Conservation (phyloP, 2,797 vertebrate genomes). For the Austrolebias charrua region DNA sequence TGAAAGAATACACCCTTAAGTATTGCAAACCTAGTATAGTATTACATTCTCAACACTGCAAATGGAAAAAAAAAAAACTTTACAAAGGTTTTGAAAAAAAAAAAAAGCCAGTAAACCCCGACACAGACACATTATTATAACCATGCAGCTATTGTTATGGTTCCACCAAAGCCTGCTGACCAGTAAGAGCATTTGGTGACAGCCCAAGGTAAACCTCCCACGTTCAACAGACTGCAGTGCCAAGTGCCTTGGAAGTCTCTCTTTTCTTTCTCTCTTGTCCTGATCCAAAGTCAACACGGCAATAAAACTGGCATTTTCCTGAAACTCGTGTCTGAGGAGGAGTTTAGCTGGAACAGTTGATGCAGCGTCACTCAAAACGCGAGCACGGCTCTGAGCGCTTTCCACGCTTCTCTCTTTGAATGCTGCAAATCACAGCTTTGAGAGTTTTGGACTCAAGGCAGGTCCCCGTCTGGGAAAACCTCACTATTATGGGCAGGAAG, state of each 20-base stretch:
- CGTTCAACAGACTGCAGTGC: constrained; percentile 23
- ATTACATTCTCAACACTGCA: neutral
- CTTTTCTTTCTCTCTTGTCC: constrained; percentile 27
- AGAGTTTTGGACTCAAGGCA: constrained; percentile 25
- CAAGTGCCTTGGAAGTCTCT: constrained; percentile 23
- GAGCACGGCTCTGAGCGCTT: constrained; percentile 15
- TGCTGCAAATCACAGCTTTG: constrained; percentile 26
- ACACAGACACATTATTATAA: constrained; percentile 9
- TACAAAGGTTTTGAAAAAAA: neutral
- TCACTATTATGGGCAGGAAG: constrained; percentile 39
- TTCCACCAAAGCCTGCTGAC: constrained; percentile 27
- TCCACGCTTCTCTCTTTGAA: constrained; percentile 28
- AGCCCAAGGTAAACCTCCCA: constrained; percentile 50
- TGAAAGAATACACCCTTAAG: constrained; percentile 5
- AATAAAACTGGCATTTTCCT: constrained; percentile 39
- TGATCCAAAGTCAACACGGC: constrained; percentile 64
- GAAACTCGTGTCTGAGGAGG: constrained; percentile 45
- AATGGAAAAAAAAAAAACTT: neutral
- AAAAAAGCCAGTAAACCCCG: neutral
- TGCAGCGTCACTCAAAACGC: constrained; percentile 11
- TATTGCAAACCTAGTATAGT: neutral
- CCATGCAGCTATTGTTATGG: constrained; percentile 17
- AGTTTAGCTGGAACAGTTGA: constrained; percentile 39
- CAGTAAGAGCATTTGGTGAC: constrained; percentile 39
- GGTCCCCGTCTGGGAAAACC: constrained; percentile 21